Percentiles rank a stretch among this genome's conserved stretches.
Evolutionary conservation across 2,888 invertebrate genomes (phyloP).

Genomic region (Synanthedon tipuliformis): DNA sequence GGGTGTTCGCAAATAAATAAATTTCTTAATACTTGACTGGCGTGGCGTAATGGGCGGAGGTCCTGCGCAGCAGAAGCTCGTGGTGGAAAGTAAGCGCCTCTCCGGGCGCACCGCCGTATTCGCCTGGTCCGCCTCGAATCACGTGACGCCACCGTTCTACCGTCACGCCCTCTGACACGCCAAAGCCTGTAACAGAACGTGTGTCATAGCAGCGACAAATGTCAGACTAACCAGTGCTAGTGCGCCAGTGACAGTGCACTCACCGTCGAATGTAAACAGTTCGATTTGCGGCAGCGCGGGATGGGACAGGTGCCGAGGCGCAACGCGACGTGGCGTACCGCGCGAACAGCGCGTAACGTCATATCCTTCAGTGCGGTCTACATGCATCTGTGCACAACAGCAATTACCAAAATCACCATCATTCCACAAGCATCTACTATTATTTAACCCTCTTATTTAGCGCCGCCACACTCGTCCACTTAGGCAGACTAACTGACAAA

Average conservation of each 20-base stretch:
- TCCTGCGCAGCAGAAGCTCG: slow-evolving; percentile 35
- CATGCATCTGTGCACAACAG: slow-evolving; percentile 19
- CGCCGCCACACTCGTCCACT: background rate
- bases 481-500: background rate
- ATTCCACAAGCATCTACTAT: background rate
- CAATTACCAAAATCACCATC: too few relatives aligned
- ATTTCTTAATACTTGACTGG: slow-evolving; percentile 26
- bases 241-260: background rate
- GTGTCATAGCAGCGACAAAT: too few relatives aligned
- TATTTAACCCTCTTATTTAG: background rate
- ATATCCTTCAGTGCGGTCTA: slow-evolving; percentile 30
- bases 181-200: slow-evolving; percentile 21
- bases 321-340: slow-evolving; percentile 12
- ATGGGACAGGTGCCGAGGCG: slow-evolving; percentile 21
- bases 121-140: slow-evolving; percentile 24
- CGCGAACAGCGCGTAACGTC: slow-evolving; percentile 27
- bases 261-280: slow-evolving; percentile 39
- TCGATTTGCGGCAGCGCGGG: slow-evolving; percentile 40
- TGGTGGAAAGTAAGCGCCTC: slow-evolving; percentile 41
- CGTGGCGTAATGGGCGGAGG: slow-evolving; percentile 19
- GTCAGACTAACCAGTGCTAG: too few relatives aligned
- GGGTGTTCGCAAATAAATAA: too few relatives aligned
- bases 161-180: slow-evolving; percentile 13
- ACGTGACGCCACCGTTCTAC: slow-evolving; percentile 34
- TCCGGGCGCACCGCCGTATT: slow-evolving; percentile 34